Evolutionary conservation across 2,888 invertebrate species (phyloP), one percentile per base, ranked within the genome.

Genomic region (Drosophila nr. fundita): DNA sequence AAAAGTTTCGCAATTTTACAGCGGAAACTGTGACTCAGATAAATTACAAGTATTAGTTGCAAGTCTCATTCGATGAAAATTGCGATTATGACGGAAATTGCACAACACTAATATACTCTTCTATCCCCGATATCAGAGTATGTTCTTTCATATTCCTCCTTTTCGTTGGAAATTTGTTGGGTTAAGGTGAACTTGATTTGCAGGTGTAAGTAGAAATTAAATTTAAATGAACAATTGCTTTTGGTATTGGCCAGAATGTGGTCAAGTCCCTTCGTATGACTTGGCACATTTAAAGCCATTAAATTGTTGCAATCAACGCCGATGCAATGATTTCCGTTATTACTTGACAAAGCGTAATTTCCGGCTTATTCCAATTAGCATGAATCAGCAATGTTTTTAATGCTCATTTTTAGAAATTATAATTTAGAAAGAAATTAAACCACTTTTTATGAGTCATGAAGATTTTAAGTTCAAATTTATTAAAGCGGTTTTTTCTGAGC

Each of bases 401-500:
- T 13, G 53, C 67, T 59, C 63, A 55, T 70, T 61, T 55, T 32
- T 6, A 40, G n/a, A 72, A 79, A 59, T 77, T 54, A 29, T 30
- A 58, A 38, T 48, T 52, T n/a, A 15, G 13, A 2, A 30, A 54
- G 57, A 64, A 74, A 62, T 70, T 75, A 58, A 70, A 66, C 29
- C 55, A 49, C 49, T 60, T 76, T 77, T 70, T 71, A 63, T 63
- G 77, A 67, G 49, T 76, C 66, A 61, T 55, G 53, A 54, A 60
- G 45, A 70, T 60, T 48, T 58, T 18, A 0, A 54, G 18, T 53
- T 63, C 53, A 15, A 48, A 53, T 58, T 53, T 58, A 40, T 52
- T 36, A 61, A 36, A 24, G n/a, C 24, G 21, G 2, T 27, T 27
- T 55, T 38, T 36, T 40, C 29, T n/a, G 11, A 21, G 11, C 11